Evolutionary conservation across 2,113 vertebrate species (phyloP).

Genomic region (Artemisiospiza belli): DNA sequence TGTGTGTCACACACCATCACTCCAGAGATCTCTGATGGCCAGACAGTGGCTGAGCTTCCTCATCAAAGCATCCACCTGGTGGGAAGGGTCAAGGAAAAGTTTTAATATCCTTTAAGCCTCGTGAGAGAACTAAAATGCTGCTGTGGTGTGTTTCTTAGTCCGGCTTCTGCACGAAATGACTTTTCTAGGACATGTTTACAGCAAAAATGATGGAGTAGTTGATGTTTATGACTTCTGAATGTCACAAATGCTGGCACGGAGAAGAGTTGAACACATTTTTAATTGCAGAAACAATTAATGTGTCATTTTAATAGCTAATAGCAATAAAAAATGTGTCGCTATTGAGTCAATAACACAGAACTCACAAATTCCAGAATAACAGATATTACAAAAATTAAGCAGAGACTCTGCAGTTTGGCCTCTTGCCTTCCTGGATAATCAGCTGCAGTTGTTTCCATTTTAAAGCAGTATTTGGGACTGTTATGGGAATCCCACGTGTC

Average conservation of each 20-base stretch:
- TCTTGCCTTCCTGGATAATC: neutral
- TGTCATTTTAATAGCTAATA: slow-evolving; percentile 54
- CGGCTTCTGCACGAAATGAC: neutral
- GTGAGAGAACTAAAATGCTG: neutral
- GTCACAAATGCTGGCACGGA: slow-evolving; percentile 19
- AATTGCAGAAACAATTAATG: slow-evolving; percentile 57
- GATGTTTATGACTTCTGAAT: slow-evolving; percentile 56
- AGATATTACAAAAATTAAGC: neutral
- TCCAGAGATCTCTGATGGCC: neutral
- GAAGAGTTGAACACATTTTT: neutral
- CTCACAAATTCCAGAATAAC: neutral
- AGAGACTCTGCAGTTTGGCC: neutral
- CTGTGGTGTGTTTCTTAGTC: neutral
- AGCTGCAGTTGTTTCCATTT: neutral
- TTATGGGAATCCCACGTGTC: neutral
- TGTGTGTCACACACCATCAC: neutral
- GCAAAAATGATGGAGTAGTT: slow-evolving; percentile 38
- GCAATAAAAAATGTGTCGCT: neutral
- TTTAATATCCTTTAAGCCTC: neutral
- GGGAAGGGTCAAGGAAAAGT: neutral
- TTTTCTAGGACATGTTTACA: slow-evolving; percentile 37
- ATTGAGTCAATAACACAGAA: neutral
- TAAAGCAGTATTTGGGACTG: neutral
- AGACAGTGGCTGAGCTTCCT: neutral
- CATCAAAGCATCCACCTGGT: slow-evolving; percentile 12